Evolutionary conservation across 2,888 invertebrate genomes (phyloP), one percentile per base, ranked within the genome.

Genomic region (Vandiemenella viatica): DNA sequence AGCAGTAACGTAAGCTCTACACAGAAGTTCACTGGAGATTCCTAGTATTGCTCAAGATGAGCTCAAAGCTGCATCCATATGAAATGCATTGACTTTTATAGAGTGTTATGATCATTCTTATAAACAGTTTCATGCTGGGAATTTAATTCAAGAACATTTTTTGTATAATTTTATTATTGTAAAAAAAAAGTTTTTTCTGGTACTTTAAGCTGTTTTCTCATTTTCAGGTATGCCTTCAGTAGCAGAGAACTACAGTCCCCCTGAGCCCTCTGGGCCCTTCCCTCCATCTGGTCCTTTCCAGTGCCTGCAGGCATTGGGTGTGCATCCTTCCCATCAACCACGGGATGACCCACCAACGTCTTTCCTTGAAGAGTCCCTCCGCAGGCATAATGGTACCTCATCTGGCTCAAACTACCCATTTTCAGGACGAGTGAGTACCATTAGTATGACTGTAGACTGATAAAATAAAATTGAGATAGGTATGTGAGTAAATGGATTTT

Each of bases 241-340:
- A 46, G 52, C 53, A 13, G 58, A 59, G 47, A 71, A 74, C 59
- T 69, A 70, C 55, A 72, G 73, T 42, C 74, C 73, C 3, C 73
- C 74, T 1, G 74, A 75, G 54, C 62, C 65, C 16, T 62, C 67
- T 1, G 72, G 72, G 10, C 73, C 74, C 1, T 75, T 75, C 56
- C 70, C 71, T 40, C 69, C 73, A 1, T 63, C 68, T 5, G 75
- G 74, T 6, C 74, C 75, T 1, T 77, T 79, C 59, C 77, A 78
- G 58, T 78, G 77, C 58, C 64, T 79, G 49, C 70, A 67, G 59
- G 72, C 68, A 1, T 63, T 79, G 13, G 77, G 63, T 44, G 65
- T 48, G 6, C 61, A 63, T 48, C 63, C 63, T 16, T 43, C 38
- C 1, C 45, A 45, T 37, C 49, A 50, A 19, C 16, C 38, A 13